Base-by-base conservation (phyloP, 2,888 invertebrate species). In the Notocelia uddmanniana region DNA sequence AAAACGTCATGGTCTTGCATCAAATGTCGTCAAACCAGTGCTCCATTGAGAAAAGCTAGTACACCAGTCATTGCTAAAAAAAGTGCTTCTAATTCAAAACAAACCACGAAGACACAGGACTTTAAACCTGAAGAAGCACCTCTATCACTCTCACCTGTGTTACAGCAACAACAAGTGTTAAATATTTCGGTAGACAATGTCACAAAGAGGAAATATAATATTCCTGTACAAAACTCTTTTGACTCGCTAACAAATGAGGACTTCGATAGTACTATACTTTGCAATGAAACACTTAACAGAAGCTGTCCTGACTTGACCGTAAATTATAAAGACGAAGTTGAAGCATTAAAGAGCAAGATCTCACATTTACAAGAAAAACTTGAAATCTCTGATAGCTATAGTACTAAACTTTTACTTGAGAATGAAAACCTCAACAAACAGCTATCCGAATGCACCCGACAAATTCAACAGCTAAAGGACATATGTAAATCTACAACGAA, bases 401-500 rank as follows among this genome's bases (percentile, higher is more conserved):
- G 41, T 59, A 59, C 41, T 34, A 59, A 41, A 41, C 59, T 59
- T 0, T 21, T 59, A 41, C 5, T 59, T 0, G 59, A 59, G 9
- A 59, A 59, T 23, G 59, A 41, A 59, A 45, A 5, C 15, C 59
- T 59, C 23, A 59, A 41, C 9, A 59, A 59, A 15, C 59, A 41
- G 6, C 3, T 41, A 21, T 41, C 59, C 9, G 59, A 37, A 59
- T 59, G 19, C 21, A 19, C 37, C 5, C 19, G 59, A 21, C 59
- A 59, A 59, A 59, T 59, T 1, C 11, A 59, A 41, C 59, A 59
- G 9, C 10, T 60, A 23, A 60, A 41, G 37, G 60, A 45, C 9
- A 23, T 60, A n/a, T 60, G 60, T 23, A 60, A 45, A 60, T 60
- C 60, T n/a, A 60, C 60, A n/a, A 1, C 8, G 21, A 45, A 60